phyloP scores from a whole-genome alignment of 2,888 invertebrate genomes.

The Fragum whitleyi region DNA sequence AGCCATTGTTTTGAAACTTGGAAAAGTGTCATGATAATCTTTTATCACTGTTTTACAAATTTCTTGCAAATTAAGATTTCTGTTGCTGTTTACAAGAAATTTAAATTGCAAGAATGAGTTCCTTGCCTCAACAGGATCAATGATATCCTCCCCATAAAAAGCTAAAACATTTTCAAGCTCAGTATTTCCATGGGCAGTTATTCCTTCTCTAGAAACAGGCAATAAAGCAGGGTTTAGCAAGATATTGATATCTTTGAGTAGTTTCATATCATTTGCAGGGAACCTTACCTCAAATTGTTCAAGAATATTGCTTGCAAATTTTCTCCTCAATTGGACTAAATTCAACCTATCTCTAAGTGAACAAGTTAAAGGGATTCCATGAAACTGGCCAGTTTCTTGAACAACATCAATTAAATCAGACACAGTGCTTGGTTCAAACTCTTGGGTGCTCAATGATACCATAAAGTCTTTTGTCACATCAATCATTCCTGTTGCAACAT shows the following conservation, averaged over 20 bases:
- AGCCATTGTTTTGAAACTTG: conserved; percentile 37
- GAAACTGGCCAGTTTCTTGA: conserved; percentile 24
- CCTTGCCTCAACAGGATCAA: conserved; percentile 19
- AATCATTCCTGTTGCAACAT: conserved; percentile 22
- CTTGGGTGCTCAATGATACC: background rate
- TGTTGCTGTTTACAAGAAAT: conserved; percentile 41
- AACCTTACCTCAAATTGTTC: conserved; percentile 36
- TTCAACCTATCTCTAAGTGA: conserved; percentile 26
- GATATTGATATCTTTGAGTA: conserved; percentile 30
- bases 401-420: conserved; percentile 16
- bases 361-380: conserved; percentile 8
- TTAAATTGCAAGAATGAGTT: conserved; percentile 37
- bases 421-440: conserved; percentile 18
- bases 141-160: conserved; percentile 17
- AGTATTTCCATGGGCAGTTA: conserved; percentile 28
- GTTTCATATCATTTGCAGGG: conserved; percentile 33
- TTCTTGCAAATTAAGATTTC: conserved; percentile 21
- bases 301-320: conserved; percentile 35
- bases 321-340: conserved; percentile 11
- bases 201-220: conserved; percentile 7
- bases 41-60: conserved; percentile 25
- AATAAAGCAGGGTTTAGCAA: conserved; percentile 35
- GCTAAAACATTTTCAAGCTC: conserved; percentile 26
- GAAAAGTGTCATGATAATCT: conserved; percentile 34
- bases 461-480: conserved; percentile 23